These are phyloP conservation scores for Streptopelia turtur DNA, from an alignment of 2,797 vertebrate genomes.

Conservation along the genomic window DNA sequence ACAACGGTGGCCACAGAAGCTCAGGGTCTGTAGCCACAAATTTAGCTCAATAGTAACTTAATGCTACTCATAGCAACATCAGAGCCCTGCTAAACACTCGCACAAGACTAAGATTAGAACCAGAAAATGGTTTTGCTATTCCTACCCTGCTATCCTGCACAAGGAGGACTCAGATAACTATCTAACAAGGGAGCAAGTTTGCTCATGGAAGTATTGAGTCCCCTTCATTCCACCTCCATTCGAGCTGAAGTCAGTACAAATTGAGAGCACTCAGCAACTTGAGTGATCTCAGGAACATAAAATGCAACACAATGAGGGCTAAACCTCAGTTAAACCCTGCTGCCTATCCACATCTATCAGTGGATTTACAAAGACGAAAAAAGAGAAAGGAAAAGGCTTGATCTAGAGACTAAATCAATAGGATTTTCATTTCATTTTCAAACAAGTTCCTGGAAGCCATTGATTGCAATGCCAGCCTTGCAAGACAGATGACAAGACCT, in stretches of 20 bases:
- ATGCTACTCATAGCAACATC: fast-evolving
- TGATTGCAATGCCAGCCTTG: not conserved
- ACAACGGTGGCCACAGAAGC: not conserved
- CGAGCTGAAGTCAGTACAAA: not conserved
- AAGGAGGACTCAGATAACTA: not conserved
- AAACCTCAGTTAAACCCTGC: not conserved
- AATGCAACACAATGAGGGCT: not conserved
- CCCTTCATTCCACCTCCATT: not conserved
- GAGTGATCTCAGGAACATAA: not conserved
- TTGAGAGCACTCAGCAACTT: not conserved
- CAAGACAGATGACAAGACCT: not conserved
- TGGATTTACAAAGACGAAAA: not conserved
- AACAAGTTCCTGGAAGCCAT: slow-evolving; percentile 15
- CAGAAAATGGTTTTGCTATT: not conserved
- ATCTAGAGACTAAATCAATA: slow-evolving; percentile 10
- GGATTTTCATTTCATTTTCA: slow-evolving; percentile 41
- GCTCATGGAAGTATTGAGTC: not conserved
- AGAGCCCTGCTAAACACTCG: not conserved
- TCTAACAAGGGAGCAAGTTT: fast-evolving
- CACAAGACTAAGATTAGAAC: not conserved
- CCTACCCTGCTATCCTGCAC: not conserved
- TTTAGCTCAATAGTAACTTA: not conserved
- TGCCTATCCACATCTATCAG: not conserved
- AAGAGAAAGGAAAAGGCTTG: not conserved
- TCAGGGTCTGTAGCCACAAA: not conserved